These are phyloP conservation scores for Sphenodon punctatus DNA, from an alignment of 2,797 vertebrate genomes.

Conservation along the genomic window DNA sequence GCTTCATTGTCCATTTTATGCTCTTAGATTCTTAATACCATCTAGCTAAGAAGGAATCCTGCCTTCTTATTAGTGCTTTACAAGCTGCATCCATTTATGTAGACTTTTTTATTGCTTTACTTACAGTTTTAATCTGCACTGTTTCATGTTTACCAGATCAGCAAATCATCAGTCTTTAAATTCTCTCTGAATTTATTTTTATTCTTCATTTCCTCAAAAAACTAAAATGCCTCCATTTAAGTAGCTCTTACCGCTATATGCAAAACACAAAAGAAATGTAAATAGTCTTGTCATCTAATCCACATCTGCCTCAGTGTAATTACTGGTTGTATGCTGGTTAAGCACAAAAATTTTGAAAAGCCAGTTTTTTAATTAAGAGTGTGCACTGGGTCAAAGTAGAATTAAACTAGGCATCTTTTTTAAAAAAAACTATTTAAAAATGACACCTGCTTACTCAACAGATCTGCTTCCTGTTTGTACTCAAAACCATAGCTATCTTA, in stretches of 20 bases:
- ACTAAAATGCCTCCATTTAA: conserved; percentile 70
- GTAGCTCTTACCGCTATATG: conserved; percentile 61
- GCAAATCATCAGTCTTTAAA: conserved; percentile 74
- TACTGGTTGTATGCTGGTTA: conserved; percentile 67
- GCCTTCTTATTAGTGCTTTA: conserved; percentile 31
- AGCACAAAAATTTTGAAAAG: conserved; percentile 58
- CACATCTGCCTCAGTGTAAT: conserved; percentile 73
- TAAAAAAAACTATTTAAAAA: conserved; percentile 35
- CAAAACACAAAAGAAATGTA: conserved; percentile 70
- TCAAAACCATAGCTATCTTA: neutral
- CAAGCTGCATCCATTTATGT: conserved; percentile 17
- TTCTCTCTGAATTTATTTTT: conserved; percentile 59
- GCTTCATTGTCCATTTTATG: conserved; percentile 25
- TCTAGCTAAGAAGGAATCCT: conserved; percentile 6
- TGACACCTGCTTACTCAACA: conserved; percentile 34
- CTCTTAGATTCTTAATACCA: neutral
- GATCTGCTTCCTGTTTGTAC: conserved; percentile 6
- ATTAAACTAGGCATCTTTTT: conserved; percentile 19
- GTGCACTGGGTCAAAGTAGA: conserved; percentile 54
- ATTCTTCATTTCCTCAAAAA: conserved; percentile 34
- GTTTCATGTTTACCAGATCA: conserved; percentile 66
- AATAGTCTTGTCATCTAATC: conserved; percentile 60
- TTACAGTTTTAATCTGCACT: conserved; percentile 52
- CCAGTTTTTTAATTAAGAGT: conserved; percentile 67
- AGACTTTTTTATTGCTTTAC: conserved; percentile 42